Conservation (phyloP, 2,888 invertebrate genomes). For the Cantharis rufa region DNA sequence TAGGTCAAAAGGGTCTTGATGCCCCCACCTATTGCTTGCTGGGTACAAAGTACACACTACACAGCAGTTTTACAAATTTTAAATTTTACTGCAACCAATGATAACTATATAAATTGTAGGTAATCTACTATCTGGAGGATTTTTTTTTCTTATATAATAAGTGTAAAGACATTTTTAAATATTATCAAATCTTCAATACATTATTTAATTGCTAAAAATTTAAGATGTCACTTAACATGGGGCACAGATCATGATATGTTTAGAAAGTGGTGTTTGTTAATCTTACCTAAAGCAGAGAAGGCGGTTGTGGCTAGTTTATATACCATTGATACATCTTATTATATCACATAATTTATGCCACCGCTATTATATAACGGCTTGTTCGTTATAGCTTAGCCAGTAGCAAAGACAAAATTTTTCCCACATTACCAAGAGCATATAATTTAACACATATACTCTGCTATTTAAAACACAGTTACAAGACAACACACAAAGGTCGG, state of each 20-base stretch:
- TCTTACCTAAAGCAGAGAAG: slow-evolving; percentile 61
- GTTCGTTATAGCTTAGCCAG: slow-evolving; percentile 10
- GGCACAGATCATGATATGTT: slow-evolving; percentile 82
- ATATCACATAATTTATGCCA: slow-evolving; percentile 51
- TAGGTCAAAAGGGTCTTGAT: slow-evolving; percentile 42
- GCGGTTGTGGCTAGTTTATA: slow-evolving; percentile 59
- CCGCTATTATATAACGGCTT: slow-evolving; percentile 18
- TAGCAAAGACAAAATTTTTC: slow-evolving; percentile 38
- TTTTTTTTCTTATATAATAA: slow-evolving; percentile 44
- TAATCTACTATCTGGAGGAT: slow-evolving; percentile 37
- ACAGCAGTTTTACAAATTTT: slow-evolving; percentile 38
- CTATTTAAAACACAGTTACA: slow-evolving; percentile 54
- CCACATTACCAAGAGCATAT: slow-evolving; percentile 50
- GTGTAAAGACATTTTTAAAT: slow-evolving; percentile 57
- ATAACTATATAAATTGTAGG: slow-evolving; percentile 39
- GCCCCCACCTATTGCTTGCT: slow-evolving; percentile 44
- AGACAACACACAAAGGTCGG: slow-evolving; percentile 57
- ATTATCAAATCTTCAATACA: slow-evolving; percentile 57
- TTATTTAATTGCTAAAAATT: slow-evolving; percentile 57
- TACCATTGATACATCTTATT: slow-evolving; percentile 45
- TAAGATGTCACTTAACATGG: slow-evolving; percentile 68
- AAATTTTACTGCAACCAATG: slow-evolving; percentile 36
- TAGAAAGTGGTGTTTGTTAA: slow-evolving; percentile 74
- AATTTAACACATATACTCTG: slow-evolving; percentile 50
- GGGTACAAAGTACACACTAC: slow-evolving; percentile 37